phyloP scores from a whole-genome alignment of 2,797 vertebrate genomes.

The Sebastes diaconus region DNA sequence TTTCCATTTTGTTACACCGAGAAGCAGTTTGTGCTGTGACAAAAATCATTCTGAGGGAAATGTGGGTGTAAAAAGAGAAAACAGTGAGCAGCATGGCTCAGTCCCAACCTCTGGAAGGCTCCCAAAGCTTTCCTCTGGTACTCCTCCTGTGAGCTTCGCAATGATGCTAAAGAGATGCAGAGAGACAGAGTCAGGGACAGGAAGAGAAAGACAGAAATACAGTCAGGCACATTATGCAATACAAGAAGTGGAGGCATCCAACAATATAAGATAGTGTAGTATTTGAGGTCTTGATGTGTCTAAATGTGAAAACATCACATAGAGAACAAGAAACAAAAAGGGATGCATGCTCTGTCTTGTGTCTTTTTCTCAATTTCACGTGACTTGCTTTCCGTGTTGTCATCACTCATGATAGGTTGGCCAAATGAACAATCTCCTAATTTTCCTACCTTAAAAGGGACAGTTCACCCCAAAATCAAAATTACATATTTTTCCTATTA shows the following conservation, averaged over 20 bases:
- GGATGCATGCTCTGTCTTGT: neutral
- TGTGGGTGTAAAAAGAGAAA: slow-evolving; percentile 32
- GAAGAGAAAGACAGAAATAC: neutral
- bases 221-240: neutral
- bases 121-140: slow-evolving; percentile 97
- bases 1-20: neutral
- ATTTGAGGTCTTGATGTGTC: neutral
- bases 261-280: neutral
- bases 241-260: neutral
- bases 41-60: slow-evolving; percentile 17
- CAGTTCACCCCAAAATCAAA: no score
- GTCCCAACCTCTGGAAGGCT: slow-evolving; percentile 95
- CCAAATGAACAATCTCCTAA: neutral
- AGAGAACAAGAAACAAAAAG: neutral
- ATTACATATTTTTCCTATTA: no score
- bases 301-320: neutral
- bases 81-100: slow-evolving; percentile 15
- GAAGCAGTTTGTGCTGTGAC: neutral
- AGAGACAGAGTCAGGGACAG: slow-evolving; percentile 3
- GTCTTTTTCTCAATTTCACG: neutral
- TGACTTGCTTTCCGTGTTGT: neutral
- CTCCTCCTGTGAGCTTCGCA: slow-evolving; percentile 94
- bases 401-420: neutral
- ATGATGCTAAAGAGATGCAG: slow-evolving; percentile 85
- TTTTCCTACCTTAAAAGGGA: neutral